A percentile compares a stretch with the other conserved stretches of the same genome.
These are phyloP conservation scores for Pelvicachromis taeniatus DNA, from an alignment of 2,113 vertebrate species.

Conservation along the genomic window DNA sequence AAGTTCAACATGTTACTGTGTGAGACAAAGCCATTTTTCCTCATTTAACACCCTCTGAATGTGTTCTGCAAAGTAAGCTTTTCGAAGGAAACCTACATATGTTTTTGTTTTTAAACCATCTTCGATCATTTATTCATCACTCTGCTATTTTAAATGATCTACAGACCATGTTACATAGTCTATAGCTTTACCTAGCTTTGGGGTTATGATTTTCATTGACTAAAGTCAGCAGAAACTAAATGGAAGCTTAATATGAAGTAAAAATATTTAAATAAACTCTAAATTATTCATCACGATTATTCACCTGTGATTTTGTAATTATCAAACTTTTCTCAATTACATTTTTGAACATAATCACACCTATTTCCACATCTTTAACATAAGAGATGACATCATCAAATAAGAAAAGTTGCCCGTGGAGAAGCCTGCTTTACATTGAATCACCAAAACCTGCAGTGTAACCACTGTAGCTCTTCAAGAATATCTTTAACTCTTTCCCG, in stretches of 20 bases:
- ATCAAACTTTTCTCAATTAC: neutral
- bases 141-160: neutral
- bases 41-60: conserved; percentile 15
- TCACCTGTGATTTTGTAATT: neutral
- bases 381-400: neutral
- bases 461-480: neutral
- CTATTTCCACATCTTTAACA: neutral
- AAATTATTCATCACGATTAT: neutral
- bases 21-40: conserved; percentile 45
- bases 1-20: conserved; percentile 36
- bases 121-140: neutral
- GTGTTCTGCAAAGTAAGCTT: conserved; percentile 29
- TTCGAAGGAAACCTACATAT: neutral
- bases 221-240: neutral
- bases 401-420: neutral
- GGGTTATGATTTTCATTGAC: neutral
- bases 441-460: neutral
- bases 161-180: neutral
- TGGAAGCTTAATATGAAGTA: neutral
- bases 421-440: neutral
- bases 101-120: neutral
- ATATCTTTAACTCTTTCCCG: neutral
- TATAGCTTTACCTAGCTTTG: neutral
- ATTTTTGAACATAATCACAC: neutral
- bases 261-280: neutral